Evolutionary conservation across 2,797 vertebrate genomes (phyloP).

Genomic region (Fringilla coelebs): DNA sequence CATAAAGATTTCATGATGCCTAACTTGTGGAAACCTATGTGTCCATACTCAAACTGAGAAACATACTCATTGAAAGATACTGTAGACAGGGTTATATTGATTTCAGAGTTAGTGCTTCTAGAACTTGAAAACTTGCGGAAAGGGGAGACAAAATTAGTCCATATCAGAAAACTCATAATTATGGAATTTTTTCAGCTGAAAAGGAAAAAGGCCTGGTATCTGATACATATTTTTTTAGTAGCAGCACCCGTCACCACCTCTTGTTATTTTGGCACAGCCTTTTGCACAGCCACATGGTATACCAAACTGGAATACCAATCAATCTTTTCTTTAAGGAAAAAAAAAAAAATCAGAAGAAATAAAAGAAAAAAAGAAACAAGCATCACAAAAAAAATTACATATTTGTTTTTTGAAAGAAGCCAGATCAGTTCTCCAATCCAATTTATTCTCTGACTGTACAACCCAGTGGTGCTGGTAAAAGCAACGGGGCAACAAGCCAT

Average conservation of each 20-base stretch:
- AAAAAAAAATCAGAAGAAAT: neutral
- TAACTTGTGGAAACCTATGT: neutral
- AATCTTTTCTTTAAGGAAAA: neutral
- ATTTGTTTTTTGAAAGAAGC: neutral
- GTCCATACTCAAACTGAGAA: neutral
- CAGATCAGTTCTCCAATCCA: neutral
- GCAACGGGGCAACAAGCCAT: neutral
- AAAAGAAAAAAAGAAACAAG: neutral
- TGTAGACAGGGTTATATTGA: neutral
- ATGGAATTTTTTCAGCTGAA: conserved; percentile 24
- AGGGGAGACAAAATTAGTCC: neutral
- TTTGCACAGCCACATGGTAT: neutral
- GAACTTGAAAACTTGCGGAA: neutral
- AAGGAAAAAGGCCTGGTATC: neutral
- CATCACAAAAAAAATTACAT: neutral
- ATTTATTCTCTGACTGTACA: neutral
- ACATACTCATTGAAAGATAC: neutral
- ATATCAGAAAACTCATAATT: conserved; percentile 5
- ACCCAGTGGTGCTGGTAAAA: neutral
- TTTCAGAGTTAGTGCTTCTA: neutral
- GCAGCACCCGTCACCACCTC: neutral
- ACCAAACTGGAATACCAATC: neutral
- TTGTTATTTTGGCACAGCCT: conserved; percentile 7
- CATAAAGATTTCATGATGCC: neutral
- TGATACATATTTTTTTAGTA: neutral